phyloP scores from a whole-genome alignment of 2,113 vertebrate species.

The Pluvianellus socialis region DNA sequence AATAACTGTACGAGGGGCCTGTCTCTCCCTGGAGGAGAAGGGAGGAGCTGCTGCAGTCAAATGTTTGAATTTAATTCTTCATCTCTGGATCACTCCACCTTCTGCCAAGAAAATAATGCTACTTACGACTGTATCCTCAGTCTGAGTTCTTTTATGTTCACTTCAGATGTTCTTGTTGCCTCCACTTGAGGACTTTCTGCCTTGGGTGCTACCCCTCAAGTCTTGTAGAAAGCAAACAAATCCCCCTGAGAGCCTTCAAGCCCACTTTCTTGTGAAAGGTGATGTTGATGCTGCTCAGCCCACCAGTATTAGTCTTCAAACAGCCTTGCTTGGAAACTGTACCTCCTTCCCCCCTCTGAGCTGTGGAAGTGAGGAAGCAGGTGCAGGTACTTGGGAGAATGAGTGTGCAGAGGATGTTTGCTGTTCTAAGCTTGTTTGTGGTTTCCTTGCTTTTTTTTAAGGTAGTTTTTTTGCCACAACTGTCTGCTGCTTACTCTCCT shows the following conservation, averaged over 20 bases:
- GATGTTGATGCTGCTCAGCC: conserved; percentile 33
- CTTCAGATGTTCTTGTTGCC: not conserved
- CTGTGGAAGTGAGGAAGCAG: not conserved
- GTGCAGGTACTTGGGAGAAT: not conserved
- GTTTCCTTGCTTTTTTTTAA: not conserved
- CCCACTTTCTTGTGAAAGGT: not conserved
- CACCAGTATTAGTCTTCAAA: not conserved
- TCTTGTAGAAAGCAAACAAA: not conserved
- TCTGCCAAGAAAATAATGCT: not conserved
- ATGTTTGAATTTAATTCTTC: not conserved
- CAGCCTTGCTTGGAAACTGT: not conserved
- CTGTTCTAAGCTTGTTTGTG: not conserved
- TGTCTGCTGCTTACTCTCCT: not conserved
- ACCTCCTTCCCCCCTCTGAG: not conserved
- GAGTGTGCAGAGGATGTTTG: not conserved
- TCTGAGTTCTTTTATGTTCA: not conserved
- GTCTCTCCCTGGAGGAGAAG: not conserved
- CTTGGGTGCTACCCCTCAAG: not conserved
- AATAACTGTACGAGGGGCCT: not conserved
- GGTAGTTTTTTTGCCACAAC: not conserved
- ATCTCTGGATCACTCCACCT: not conserved
- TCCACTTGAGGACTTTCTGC: not conserved
- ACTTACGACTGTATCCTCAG: not conserved
- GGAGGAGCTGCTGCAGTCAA: not conserved
- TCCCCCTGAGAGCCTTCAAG: not conserved